These are phyloP conservation scores for Nyctalus aviator DNA, from an alignment of 2,797 vertebrate species.

Conservation along the genomic window DNA sequence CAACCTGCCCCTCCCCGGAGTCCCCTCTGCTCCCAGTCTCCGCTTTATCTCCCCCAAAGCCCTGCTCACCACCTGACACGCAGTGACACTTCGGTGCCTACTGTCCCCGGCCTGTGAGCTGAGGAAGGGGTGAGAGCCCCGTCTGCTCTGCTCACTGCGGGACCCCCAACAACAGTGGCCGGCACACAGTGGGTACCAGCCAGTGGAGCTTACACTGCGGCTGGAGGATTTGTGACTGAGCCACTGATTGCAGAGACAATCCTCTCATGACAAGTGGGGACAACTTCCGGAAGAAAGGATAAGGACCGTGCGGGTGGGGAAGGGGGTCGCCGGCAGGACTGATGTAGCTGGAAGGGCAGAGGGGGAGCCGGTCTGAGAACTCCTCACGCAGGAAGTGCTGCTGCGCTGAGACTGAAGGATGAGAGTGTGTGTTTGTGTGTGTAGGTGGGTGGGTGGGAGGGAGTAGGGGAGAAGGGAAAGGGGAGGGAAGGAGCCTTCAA, in stretches of 20 bases:
- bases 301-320: background rate
- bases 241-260: fast-evolving
- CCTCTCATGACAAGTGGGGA: background rate
- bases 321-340: background rate
- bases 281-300: background rate
- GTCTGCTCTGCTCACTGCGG: background rate
- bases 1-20: fast-evolving
- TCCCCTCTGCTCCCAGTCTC: background rate
- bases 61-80: fast-evolving
- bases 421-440: no score
- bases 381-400: background rate
- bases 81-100: background rate
- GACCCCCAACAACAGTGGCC: fast-evolving
- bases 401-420: no score
- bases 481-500: background rate
- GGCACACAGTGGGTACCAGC: background rate
- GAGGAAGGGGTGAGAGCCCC: no score
- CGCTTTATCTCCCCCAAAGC: background rate
- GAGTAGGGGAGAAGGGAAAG: no score
- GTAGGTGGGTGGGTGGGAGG: no score
- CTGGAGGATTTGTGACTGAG: background rate
- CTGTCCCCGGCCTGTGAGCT: background rate
- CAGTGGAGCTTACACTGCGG: background rate
- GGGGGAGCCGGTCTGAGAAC: background rate
- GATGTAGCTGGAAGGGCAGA: background rate